These are phyloP conservation scores for Myotis myotis DNA, from an alignment of 2,797 vertebrate species.

Conservation along the genomic window DNA sequence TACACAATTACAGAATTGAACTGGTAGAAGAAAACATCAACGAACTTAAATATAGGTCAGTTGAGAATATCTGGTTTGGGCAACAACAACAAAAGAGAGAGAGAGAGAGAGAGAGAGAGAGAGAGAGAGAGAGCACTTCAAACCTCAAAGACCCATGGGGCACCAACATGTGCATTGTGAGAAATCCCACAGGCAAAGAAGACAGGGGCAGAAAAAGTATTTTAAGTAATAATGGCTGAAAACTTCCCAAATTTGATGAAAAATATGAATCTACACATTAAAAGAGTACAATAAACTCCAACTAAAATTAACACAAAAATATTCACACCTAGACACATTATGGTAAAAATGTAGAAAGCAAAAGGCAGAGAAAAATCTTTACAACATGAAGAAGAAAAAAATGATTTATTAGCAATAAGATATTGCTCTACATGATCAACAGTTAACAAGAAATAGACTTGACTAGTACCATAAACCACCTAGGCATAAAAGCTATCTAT, in stretches of 20 bases:
- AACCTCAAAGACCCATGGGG: not conserved
- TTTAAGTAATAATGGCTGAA: not conserved
- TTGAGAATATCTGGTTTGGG: not conserved
- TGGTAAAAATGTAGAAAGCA: not conserved
- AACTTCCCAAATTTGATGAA: not conserved
- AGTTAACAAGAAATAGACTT: not conserved
- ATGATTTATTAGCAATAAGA: not conserved
- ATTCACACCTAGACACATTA: not conserved
- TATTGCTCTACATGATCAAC: not conserved
- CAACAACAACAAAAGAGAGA: not conserved
- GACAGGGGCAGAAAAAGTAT: not conserved
- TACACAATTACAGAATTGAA: not conserved
- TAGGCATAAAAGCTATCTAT: not conserved
- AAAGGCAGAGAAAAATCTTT: not conserved
- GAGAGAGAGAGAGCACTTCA: not conserved
- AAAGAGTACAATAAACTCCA: not conserved
- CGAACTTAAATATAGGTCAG: not conserved
- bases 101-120: not conserved
- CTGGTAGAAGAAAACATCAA: not conserved
- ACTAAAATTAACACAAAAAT: not conserved
- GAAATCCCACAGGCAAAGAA: not conserved
- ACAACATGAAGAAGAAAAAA: not conserved
- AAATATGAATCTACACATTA: not conserved
- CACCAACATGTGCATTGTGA: not conserved
- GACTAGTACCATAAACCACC: not conserved